Evolutionary conservation across 2,113 vertebrate species (phyloP).

Genomic region (Anser brachyrhynchus): DNA sequence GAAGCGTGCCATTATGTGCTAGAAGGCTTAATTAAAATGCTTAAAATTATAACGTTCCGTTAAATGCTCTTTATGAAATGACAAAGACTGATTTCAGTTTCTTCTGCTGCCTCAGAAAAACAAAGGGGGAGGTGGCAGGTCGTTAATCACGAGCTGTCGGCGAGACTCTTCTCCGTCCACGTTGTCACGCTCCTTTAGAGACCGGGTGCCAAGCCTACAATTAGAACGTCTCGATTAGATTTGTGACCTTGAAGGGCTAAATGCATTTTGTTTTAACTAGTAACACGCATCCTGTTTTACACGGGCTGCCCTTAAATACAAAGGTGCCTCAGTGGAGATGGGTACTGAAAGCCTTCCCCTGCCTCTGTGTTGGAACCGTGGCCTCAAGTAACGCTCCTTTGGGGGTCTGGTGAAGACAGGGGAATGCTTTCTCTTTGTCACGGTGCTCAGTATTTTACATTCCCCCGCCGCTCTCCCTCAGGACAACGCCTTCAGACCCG

Average conservation of each 20-base stretch:
- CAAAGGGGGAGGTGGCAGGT: neutral
- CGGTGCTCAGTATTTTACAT: neutral
- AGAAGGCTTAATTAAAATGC: neutral
- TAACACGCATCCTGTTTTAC: neutral
- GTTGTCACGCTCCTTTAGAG: neutral
- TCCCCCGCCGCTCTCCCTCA: no score
- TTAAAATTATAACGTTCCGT: neutral
- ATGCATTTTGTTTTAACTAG: neutral
- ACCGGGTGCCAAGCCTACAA: neutral
- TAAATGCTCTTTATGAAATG: slow-evolving; percentile 1
- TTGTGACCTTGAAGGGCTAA: slow-evolving; percentile 10
- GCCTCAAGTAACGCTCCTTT: neutral
- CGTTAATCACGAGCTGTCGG: neutral
- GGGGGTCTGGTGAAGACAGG: fast-evolving
- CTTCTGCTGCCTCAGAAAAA: slow-evolving; percentile 9
- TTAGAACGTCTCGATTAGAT: neutral
- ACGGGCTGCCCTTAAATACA: neutral
- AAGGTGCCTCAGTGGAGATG: neutral
- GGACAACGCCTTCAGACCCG: no score
- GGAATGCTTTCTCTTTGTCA: neutral
- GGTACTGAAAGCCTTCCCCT: neutral
- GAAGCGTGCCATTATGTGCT: neutral
- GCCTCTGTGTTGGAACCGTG: neutral
- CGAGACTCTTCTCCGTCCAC: neutral
- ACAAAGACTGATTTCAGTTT: neutral